phyloP scores from a whole-genome alignment of 2,888 invertebrate species.

The Druceiella hillmani region DNA sequence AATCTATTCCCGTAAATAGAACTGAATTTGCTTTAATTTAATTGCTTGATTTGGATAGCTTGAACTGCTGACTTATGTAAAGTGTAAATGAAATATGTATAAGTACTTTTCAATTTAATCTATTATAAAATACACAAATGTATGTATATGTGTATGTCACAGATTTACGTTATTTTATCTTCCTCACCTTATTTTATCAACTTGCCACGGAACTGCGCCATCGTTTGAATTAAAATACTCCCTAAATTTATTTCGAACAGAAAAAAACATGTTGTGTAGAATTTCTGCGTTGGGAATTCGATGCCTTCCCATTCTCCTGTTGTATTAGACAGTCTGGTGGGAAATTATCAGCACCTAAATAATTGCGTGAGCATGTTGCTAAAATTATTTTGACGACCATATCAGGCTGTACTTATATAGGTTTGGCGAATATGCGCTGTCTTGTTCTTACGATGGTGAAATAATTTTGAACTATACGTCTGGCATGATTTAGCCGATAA shows the following conservation, averaged over 20 bases:
- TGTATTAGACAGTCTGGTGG: slow-evolving; percentile 6
- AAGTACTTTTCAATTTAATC: slow-evolving; percentile 10
- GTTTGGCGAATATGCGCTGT: no score
- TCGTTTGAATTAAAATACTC: slow-evolving; percentile 11
- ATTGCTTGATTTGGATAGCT: no score
- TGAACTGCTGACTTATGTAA: no score
- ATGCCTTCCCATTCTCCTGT: slow-evolving; percentile 8
- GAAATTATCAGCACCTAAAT: no score
- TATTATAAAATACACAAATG: slow-evolving; percentile 10
- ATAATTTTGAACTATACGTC: no score
- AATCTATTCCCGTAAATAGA: no score
- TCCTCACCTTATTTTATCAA: slow-evolving; percentile 11
- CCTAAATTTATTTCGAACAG: slow-evolving; percentile 12
- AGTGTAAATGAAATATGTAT: slow-evolving; percentile 8
- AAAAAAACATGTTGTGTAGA: slow-evolving; percentile 11
- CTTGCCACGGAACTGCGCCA: slow-evolving; percentile 10
- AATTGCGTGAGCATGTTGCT: no score
- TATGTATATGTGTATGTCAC: no score
- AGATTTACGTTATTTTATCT: slow-evolving; percentile 9
- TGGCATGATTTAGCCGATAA: slow-evolving; percentile 12
- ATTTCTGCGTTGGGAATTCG: slow-evolving; percentile 8
- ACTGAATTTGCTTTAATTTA: no score
- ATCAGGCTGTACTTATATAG: no score
- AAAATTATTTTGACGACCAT: no score
- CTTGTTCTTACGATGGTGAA: no score